phyloP scores from a whole-genome alignment of 2,888 invertebrate genomes.

The Hanleya hanleyi region DNA sequence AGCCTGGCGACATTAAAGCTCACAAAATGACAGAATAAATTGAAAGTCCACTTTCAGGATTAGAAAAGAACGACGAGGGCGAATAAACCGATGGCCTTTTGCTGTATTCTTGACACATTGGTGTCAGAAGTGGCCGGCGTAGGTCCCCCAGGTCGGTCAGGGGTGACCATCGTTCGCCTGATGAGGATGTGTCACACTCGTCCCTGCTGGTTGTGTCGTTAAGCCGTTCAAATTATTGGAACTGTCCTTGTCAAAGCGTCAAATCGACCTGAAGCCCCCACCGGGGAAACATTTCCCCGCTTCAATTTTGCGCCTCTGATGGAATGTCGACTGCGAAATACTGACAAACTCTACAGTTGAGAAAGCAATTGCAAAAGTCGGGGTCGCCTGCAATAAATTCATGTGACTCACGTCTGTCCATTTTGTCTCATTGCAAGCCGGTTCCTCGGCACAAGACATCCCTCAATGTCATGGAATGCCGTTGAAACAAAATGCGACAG shows the following conservation, averaged over 20 bases:
- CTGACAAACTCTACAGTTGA: background rate
- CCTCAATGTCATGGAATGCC: background rate
- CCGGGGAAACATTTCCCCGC: background rate
- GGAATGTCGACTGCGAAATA: background rate
- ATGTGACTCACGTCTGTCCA: background rate
- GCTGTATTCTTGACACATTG: background rate
- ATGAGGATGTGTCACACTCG: background rate
- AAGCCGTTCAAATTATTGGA: background rate
- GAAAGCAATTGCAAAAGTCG: background rate
- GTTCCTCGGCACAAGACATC: background rate
- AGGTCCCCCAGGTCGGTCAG: background rate
- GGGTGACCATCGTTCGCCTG: background rate
- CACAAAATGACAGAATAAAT: too few relatives aligned
- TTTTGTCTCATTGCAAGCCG: background rate
- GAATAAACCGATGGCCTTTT: background rate
- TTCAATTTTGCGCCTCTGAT: background rate
- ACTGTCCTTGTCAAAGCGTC: slow-evolving; percentile 3
- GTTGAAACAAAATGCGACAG: background rate
- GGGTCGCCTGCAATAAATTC: background rate
- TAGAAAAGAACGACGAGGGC: background rate
- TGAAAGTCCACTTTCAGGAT: background rate
- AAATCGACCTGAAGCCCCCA: too few relatives aligned
- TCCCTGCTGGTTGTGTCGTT: background rate
- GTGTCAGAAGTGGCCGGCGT: background rate
- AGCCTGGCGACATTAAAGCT: too few relatives aligned